Evolutionary conservation across 2,888 invertebrate genomes (phyloP).

Genomic region (Malthinus flaveolus): DNA sequence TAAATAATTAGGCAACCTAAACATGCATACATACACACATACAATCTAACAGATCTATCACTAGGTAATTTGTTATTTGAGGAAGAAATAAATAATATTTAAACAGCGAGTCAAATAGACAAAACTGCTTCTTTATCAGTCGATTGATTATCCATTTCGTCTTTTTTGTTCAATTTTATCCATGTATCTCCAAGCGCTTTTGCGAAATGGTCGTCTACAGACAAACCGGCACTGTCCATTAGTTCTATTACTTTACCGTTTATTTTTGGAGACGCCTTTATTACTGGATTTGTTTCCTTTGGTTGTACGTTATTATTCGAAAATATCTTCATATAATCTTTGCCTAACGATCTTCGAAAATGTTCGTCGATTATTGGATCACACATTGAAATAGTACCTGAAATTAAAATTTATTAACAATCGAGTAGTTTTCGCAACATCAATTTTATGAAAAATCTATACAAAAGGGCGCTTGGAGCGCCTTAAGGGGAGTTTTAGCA

Average conservation of each 20-base stretch:
- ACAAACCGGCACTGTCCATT: slow-evolving; percentile 64
- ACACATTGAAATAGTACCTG: slow-evolving; percentile 76
- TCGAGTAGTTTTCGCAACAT: background rate
- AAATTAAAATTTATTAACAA: slow-evolving; percentile 25
- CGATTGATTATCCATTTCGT: slow-evolving; percentile 54
- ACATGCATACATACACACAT: slow-evolving; percentile 13
- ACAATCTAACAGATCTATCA: slow-evolving; percentile 13
- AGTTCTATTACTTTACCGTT: slow-evolving; percentile 57
- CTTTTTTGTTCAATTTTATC: slow-evolving; percentile 71
- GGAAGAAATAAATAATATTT: slow-evolving; percentile 10
- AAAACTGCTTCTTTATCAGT: slow-evolving; percentile 47
- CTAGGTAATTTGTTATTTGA: slow-evolving; percentile 15
- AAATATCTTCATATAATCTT: slow-evolving; percentile 74
- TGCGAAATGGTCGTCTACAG: slow-evolving; percentile 91
- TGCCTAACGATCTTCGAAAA: slow-evolving; percentile 88
- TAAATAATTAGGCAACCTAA: slow-evolving; percentile 6
- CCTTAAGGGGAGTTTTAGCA: too few relatives aligned
- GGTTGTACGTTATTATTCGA: slow-evolving; percentile 55
- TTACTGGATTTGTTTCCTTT: slow-evolving; percentile 39
- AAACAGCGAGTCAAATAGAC: slow-evolving; percentile 40
- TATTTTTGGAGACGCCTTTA: slow-evolving; percentile 34
- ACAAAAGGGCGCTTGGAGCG: too few relatives aligned
- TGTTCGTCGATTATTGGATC: slow-evolving; percentile 95
- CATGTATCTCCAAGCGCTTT: slow-evolving; percentile 87
- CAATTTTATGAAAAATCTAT: background rate